Base-by-base conservation (phyloP, 2,113 vertebrate genomes). In the Paracanthobrama guichenoti region DNA sequence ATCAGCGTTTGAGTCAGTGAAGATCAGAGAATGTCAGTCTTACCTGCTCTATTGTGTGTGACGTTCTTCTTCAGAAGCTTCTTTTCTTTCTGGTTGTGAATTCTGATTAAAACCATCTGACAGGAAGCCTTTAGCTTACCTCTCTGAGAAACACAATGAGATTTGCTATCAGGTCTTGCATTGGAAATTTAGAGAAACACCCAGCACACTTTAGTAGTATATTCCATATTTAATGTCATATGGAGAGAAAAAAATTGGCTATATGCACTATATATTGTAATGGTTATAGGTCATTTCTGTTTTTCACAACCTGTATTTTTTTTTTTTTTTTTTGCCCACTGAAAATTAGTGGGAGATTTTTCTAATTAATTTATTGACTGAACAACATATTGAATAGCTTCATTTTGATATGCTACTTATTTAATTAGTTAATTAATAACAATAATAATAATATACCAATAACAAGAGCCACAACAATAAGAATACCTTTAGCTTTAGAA, bases 1-100 rank as follows among this genome's bases (percentile, higher is more conserved):
- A 85, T 88, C 85, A 83, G 75, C 55, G 42, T 67, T 67, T 62
- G 22, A 72, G 48, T 76, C 35, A 28, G 62, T 57, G 48, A 82
- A 80, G 76, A 80, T 82, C 31, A 79, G 79, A 67, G 42, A 82
- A 78, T 71, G 39, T 55, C 77, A 81, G 78, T 66, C n/a, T 57
- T 60, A 72, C 73, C 79, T 73, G 18, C 12, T 84, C 72, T 69
- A 86, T 82, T 84, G 72, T 85, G 24, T 76, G 44, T 84, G 60
- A 55, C 53, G 6, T 31, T 67, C 53, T 67, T 67, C 78, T 31
- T 22, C 50, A 50, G 79, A 2, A 80, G 79, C 42, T 50, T 80
- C 60, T 50, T 50, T 80, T 79, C 77, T 46, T 64, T 28, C 35
- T 20, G 6, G 44, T 28, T 48, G 59, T 50, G 78, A 50, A 79